Evolutionary conservation across 92 coral and sea anemone species (phyloP).

Genomic region (Paragorgia papillata): DNA sequence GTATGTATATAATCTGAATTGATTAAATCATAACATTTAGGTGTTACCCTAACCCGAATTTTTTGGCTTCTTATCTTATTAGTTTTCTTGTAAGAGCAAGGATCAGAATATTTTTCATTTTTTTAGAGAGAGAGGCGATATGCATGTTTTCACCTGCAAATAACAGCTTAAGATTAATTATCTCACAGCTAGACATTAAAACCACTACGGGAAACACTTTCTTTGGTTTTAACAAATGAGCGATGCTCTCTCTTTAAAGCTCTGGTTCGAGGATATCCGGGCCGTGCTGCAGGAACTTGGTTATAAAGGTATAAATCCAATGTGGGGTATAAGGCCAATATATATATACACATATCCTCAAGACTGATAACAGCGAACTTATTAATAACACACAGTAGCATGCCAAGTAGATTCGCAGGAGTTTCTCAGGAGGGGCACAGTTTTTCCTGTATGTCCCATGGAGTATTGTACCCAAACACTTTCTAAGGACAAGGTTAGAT

Average conservation of each 20-base stretch:
- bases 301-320: not conserved
- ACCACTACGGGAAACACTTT: not conserved
- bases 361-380: conserved; percentile 1
- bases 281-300: not conserved
- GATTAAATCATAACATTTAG: no score
- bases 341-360: not conserved
- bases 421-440: conserved; percentile 1
- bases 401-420: not conserved
- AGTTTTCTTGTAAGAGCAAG: no score
- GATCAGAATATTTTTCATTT: no score
- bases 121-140: no score
- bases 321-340: not conserved
- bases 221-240: not conserved
- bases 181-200: conserved; percentile 26
- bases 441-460: conserved; percentile 27
- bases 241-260: not conserved
- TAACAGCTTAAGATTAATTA: conserved; percentile 17
- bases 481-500: conserved; percentile 24
- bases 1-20: no score
- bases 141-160: no score
- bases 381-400: not conserved
- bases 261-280: conserved; percentile 22
- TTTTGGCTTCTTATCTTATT: no score
- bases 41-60: no score
- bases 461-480: conserved; percentile 42